Base-by-base conservation (phyloP, 1,140 invertebrate genomes). In the Hyphantria cunea region DNA sequence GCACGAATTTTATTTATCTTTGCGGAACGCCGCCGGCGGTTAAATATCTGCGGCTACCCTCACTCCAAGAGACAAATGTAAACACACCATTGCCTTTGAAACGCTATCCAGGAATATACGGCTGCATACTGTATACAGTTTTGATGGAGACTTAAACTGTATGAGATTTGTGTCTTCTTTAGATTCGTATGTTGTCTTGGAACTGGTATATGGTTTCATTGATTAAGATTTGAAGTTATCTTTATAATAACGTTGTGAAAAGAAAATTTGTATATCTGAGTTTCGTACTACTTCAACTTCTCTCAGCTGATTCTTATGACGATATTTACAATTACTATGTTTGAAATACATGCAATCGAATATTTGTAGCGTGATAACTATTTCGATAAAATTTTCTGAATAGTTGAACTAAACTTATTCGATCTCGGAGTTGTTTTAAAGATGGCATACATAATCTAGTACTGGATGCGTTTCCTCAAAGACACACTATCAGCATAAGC, bases 61-160 rank as follows among this genome's bases (percentile, higher is more conserved):
- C 65, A 48, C 68, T 70, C 70, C 73, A 66, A 70, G 74, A 84
- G 74, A 78, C 78, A 78, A 84, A 77, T 76, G 78, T 80, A 85
- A 85, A 87, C 76, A 88, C 72, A 62, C 51, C 70, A 72, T 53
- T 72, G 72, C 76, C 82, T 88, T 88, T 84, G 80, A 83, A 78
- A 68, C 71, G 74, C 66, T 67, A 69, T 72, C 68, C 68, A 11
- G 44, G 55, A 58, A 58, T 80, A 74, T 61, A 65, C 68, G 62
- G 67, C 55, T 70, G 54, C 59, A 66, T 65, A 39, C 63, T 54
- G 66, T 64, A 61, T 66, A 66, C 34, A 45, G 66, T 66, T 70
- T 64, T 68, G 14, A 66, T 52, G 42, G 54, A 9, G 49, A 65
- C 41, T 58, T 58, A 56, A 47, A 61, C 64, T 69, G 49, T 69